Evolutionary conservation across 1,140 invertebrate species (phyloP), one percentile per base, ranked within the genome.

Genomic region (Monomorium pharaonis): DNA sequence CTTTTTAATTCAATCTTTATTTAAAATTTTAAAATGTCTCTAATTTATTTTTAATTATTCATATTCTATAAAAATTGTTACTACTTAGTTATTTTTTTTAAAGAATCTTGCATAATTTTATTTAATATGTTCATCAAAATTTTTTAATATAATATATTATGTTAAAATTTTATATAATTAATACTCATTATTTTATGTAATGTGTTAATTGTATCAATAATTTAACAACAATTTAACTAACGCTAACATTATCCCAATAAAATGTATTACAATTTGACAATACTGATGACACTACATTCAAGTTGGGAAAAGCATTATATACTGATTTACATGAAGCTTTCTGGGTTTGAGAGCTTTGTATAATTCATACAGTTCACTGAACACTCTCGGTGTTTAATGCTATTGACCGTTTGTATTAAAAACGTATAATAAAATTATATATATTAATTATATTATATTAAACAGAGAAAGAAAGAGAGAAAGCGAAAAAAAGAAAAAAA

Each of bases 311-410:
- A 75, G 21, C 33, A 58, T 24, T 58, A 24, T 54, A 37, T 37
- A 56, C 33, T 75, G 72, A 75, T 58, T 42, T 75, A 21, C 12
- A 74, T 54, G n/a, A 72, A 72, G 47, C 49, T 75, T 58, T 58
- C n/a, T 33, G 6, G 33, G n/a, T n/a, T 56, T n/a, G 49, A 75
- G 58, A 75, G 33, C 72, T 75, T 75, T 58, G 33, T 58, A 33
- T 75, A 51, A 42, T 24, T 56, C 51, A 16, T 27, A 42, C 33
- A 75, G 51, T 42, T 58, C 51, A 58, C 33, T 42, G 33, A 75
- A 37, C 33, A 58, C 37, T 58, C 21, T 58, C 3, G 14, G 24
- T 56, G n/a, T 51, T n/a, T 74, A 58, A 58, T 30, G n/a, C 21
- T 47, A 56, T 58, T 21, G 9, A 58, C 24, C 18, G 12, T 62